Evolutionary conservation across 2,888 invertebrate genomes (phyloP), one percentile per base, ranked within the genome.

Genomic region (Lithophane socia): DNA sequence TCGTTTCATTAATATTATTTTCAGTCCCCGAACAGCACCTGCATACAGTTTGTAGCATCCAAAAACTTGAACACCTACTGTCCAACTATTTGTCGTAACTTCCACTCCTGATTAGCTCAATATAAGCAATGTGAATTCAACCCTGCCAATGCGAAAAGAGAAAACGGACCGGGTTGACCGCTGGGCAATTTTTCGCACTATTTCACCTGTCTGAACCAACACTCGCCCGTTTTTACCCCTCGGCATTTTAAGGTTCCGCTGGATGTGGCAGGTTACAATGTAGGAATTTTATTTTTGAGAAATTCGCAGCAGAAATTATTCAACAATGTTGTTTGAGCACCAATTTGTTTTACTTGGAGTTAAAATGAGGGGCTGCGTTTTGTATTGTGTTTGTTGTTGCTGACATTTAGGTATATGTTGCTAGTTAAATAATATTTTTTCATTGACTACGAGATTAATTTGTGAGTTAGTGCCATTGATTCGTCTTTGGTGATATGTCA

Each of bases 161-260:
- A 86, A 91, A 92, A 92, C 89, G 89, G 88, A 87, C 86, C 85
- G 90, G 91, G 88, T 89, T 93, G 94, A 94, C 95, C 95, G 92
- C 86, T 80, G 92, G 92, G 90, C 95, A 95, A 95, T 96, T 95
- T 95, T 93, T 93, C 95, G 95, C 95, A 94, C 96, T 95, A 95
- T 95, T 96, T 95, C 95, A 95, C 95, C 95, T 95, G 95, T 95
- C 96, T 90, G 85, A 83, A 89, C 91, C 95, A 95, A 94, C 92
- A 91, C 92, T 89, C 89, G 89, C 80, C 82, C 87, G 90, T 91
- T 93, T 92, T 92, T 91, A 88, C 86, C 86, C 84, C 80, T 64
- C 86, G 75, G 70, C 80, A 86, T 84, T 74, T 82, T 77, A 83
- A 80, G 79, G 73, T 67, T 73, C 37, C 16, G 42, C 91, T 92